Evolutionary conservation across 2,888 invertebrate species (phyloP).

Genomic region (Ptilodon capucinus): DNA sequence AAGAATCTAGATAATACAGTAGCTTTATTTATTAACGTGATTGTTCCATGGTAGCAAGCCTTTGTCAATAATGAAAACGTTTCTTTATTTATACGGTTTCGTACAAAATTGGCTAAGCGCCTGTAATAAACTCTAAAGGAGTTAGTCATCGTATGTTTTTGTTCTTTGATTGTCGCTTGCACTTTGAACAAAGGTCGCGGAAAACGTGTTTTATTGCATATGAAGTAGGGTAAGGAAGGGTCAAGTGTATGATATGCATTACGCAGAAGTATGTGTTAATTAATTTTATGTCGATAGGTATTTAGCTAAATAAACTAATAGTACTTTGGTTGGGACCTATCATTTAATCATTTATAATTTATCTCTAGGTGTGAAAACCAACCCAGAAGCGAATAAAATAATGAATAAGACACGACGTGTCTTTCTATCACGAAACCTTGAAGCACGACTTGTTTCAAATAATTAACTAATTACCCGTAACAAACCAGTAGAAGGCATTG

Average conservation of each 20-base stretch:
- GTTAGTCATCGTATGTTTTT: conserved; percentile 57
- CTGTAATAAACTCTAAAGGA: conserved; percentile 20
- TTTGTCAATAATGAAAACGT: not conserved
- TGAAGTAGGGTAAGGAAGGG: not conserved
- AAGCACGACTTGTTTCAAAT: not conserved
- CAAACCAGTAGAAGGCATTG: conserved; percentile 1
- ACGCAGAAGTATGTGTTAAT: no score
- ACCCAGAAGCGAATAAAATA: no score
- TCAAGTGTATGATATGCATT: not conserved
- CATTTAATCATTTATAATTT: no score
- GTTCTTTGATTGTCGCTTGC: conserved; percentile 40
- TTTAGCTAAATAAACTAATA: not conserved
- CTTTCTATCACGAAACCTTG: no score
- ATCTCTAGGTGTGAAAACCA: no score
- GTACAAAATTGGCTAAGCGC: conserved; percentile 42
- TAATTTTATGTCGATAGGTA: no score
- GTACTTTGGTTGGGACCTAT: no score
- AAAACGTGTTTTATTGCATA: conserved; percentile 9
- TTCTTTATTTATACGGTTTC: conserved; percentile 28
- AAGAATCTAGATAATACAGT: not conserved
- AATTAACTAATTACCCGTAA: conserved; percentile 4
- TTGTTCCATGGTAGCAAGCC: conserved; percentile 3
- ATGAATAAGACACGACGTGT: no score
- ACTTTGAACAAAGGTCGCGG: conserved; percentile 33
- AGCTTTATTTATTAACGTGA: no score